Base-by-base conservation (phyloP, 2,888 invertebrate genomes). In the Tetramorium bicarinatum region DNA sequence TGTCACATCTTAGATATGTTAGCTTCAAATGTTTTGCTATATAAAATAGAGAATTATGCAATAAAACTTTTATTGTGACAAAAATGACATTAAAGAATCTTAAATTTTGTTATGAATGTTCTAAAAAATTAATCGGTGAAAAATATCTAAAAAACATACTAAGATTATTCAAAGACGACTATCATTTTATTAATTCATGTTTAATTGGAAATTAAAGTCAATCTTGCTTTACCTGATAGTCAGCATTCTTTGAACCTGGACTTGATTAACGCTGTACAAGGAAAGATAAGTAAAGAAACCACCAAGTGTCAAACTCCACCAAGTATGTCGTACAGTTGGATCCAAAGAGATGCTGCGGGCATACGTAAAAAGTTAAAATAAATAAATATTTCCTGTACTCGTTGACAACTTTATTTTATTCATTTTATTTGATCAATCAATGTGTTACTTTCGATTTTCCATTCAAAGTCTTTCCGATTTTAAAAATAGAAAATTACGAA, bases 201-300 rank as follows among this genome's bases (percentile, higher is more conserved):
- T 59, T 47, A 38, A 76, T 64, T 52, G 38, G 29, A 64, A 76
- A 64, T 64, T 62, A 59, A 25, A 47, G 41, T 72, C n/a, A 21
- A 49, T 15, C 9, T 62, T 9, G 25, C 21, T 64, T 92, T 90
- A 95, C 95, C 91, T 94, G 59, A 95, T 93, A 6, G 96, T 95
- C 41, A 96, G 92, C 87, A 96, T 94, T 82, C 96, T 92, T 88
- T 96, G 96, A 83, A 96, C 95, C 94, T 97, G 98, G 0, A 98
- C 97, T 94, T 98, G 98, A 94, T 98, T 98, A 0, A 98, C 97
- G 21, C 97, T 98, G 94, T 98, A 98, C 21, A 98, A 92, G 1
- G 98, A 97, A 52, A 98, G 94, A 93, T 97, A 98, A 0, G 97
- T 98, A 81, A 97, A 96, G 77, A 97, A 95, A 0, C 98, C 98